Conservation (phyloP, 2,797 vertebrate genomes). For the Sebastes flavidus region DNA sequence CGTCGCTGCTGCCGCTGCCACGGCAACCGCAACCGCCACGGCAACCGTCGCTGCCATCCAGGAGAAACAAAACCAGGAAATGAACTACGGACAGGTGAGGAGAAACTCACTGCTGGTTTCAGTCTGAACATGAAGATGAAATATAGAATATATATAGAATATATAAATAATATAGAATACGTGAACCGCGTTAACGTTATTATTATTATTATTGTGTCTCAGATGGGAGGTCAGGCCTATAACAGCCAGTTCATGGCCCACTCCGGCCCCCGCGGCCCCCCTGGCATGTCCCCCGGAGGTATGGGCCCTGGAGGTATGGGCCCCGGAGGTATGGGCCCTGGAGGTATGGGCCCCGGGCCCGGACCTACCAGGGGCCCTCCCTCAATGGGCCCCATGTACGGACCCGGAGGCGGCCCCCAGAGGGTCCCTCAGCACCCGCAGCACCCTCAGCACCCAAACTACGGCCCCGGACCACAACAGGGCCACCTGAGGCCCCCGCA, state of each 20-base stretch:
- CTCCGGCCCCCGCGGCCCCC: slow-evolving; percentile 83
- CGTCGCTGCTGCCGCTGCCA: slow-evolving; percentile 92
- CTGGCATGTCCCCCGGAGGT: slow-evolving; percentile 34
- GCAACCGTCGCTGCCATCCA: slow-evolving; percentile 95
- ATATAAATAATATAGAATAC: no score
- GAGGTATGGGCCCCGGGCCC: slow-evolving; percentile 80
- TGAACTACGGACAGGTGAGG: slow-evolving; percentile 91
- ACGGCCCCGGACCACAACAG: slow-evolving; percentile 82
- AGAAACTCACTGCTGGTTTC: no score
- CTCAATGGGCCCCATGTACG: slow-evolving; percentile 81
- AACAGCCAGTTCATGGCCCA: slow-evolving; percentile 89
- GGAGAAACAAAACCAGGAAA: slow-evolving; percentile 97
- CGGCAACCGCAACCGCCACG: slow-evolving; percentile 93
- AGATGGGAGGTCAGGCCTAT: slow-evolving; percentile 88
- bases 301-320: slow-evolving; percentile 83
- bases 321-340: slow-evolving; percentile 71
- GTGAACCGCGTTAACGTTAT: no score
- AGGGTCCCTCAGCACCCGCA: slow-evolving; percentile 88
- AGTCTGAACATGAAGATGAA: no score
- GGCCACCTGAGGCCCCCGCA: slow-evolving; percentile 82
- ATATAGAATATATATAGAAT: no score
- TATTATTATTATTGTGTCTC: background rate
- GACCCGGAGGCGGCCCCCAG: slow-evolving; percentile 71
- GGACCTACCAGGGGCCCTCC: slow-evolving; percentile 68
- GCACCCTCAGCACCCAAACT: slow-evolving; percentile 85